Percentiles rank a stretch among this genome's conserved stretches.
Evolutionary conservation across 2,113 vertebrate species (phyloP).

Genomic region (Cephalopterus ornatus): DNA sequence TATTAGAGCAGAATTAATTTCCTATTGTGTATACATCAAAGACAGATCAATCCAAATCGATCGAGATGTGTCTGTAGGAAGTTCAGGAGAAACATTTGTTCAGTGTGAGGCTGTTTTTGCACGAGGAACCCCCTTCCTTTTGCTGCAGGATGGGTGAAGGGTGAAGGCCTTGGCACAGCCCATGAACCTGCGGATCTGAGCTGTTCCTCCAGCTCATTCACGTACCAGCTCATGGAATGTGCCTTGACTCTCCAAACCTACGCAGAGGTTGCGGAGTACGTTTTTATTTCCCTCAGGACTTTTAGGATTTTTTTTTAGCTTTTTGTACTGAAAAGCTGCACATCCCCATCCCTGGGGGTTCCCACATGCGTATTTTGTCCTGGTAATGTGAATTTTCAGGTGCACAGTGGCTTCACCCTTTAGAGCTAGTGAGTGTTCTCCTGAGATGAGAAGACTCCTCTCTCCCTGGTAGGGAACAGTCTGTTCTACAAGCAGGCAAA

Average conservation of each 20-base stretch:
- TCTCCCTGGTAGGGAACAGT: background rate
- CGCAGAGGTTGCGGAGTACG: too few species aligned
- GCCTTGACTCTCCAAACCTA: background rate
- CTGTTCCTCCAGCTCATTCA: background rate
- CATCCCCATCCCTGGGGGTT: fast-evolving
- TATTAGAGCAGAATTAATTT: background rate
- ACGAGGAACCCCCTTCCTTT: background rate
- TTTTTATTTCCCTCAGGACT: background rate
- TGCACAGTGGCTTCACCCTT: background rate
- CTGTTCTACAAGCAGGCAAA: background rate
- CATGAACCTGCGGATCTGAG: background rate
- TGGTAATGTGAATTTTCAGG: background rate
- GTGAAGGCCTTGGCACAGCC: background rate
- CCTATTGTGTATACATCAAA: background rate
- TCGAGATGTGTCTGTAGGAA: background rate
- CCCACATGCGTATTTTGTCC: background rate
- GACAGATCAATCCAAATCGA: background rate
- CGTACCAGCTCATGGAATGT: background rate
- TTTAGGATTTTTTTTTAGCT: too few species aligned
- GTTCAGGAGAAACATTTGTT: background rate
- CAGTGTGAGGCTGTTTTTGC: background rate
- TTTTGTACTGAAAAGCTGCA: background rate
- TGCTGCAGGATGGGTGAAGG: background rate
- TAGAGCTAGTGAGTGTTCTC: background rate
- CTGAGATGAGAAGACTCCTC: background rate